Percentiles rank a stretch among this genome's conserved stretches.
Conservation (phyloP, 1,140 invertebrate species). For the Doryteuthis pealeii region DNA sequence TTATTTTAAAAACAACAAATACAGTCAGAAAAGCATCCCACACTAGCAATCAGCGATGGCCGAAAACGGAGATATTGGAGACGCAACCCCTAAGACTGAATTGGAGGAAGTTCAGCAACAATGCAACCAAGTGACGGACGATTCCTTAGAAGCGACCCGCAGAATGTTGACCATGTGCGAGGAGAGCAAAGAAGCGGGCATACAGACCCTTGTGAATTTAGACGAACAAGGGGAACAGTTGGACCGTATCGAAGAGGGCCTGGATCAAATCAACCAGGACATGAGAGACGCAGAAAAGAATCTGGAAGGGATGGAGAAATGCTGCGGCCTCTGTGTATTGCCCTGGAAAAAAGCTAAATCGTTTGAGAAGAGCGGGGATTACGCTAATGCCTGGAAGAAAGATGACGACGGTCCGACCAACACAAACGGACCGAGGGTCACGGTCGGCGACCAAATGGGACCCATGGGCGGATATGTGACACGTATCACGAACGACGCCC, state of each 20-base stretch:
- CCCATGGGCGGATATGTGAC: no score
- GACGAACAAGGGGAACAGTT: constrained; percentile 99
- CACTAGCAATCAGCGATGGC: neutral
- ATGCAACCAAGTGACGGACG: constrained; percentile 85
- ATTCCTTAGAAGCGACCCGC: constrained; percentile 95
- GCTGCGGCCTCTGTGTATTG: constrained; percentile 95
- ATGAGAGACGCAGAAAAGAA: constrained; percentile 99
- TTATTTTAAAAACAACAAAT: no score
- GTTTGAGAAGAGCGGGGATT: constrained; percentile 82
- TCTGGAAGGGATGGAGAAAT: constrained; percentile 99
- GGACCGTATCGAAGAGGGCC: constrained; percentile 98
- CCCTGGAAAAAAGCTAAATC: constrained; percentile 91
- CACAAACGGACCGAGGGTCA: constrained; percentile 92
- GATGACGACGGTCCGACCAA: constrained; percentile 98
- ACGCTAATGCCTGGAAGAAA: constrained; percentile 93
- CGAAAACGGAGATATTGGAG: neutral
- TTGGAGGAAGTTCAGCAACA: constrained; percentile 87
- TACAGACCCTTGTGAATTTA: constrained; percentile 97
- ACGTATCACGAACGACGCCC: constrained; percentile 67
- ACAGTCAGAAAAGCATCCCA: no score
- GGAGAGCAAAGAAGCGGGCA: constrained; percentile 99
- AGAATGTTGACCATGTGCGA: constrained; percentile 95
- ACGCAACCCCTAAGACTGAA: constrained; percentile 65
- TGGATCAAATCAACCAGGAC: constrained; percentile 99
- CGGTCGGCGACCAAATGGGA: constrained; percentile 92